These are phyloP conservation scores for Luffia ferchaultella DNA, from an alignment of 2,888 invertebrate genomes.

Conservation along the genomic window DNA sequence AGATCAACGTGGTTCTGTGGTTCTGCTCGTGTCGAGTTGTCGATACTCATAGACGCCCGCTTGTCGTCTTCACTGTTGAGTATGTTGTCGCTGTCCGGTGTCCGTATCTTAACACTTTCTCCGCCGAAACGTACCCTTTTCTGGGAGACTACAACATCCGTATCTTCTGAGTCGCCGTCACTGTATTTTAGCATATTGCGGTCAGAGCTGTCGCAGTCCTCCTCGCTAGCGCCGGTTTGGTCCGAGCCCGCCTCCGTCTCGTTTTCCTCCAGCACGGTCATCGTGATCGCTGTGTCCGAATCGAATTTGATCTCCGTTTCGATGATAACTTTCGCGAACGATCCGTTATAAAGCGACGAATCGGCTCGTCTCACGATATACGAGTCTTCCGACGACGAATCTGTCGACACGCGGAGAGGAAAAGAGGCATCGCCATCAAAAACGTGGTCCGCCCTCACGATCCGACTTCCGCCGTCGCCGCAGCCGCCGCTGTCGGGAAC, in stretches of 20 bases:
- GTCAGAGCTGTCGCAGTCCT: slow-evolving; percentile 53
- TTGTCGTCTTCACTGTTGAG: slow-evolving; percentile 56
- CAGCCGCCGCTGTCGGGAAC: slow-evolving; percentile 28
- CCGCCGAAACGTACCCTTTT: slow-evolving; percentile 86
- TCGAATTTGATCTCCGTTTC: slow-evolving; percentile 86
- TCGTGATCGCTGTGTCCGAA: slow-evolving; percentile 81
- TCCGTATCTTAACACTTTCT: slow-evolving; percentile 85
- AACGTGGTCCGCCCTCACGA: slow-evolving; percentile 29
- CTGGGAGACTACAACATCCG: slow-evolving; percentile 61
- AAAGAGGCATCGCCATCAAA: slow-evolving; percentile 11
- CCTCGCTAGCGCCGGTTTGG: slow-evolving; percentile 38
- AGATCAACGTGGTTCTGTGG: slow-evolving; percentile 27
- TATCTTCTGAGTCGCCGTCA: slow-evolving; percentile 68
- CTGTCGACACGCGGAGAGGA: slow-evolving; percentile 33
- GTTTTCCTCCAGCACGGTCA: slow-evolving; percentile 82
- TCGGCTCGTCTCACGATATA: slow-evolving; percentile 29
- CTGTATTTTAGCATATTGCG: slow-evolving; percentile 67
- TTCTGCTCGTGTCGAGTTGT: slow-evolving; percentile 3
- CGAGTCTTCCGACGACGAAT: slow-evolving; percentile 69
- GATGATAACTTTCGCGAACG: slow-evolving; percentile 74
- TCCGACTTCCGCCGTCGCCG: slow-evolving; percentile 41
- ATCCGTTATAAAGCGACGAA: slow-evolving; percentile 39
- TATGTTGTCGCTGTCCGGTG: slow-evolving; percentile 82
- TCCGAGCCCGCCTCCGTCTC: slow-evolving; percentile 52
- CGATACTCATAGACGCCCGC: slow-evolving; percentile 16